Base-by-base conservation (phyloP, 2,797 vertebrate species). In the Limnodromus scolopaceus region DNA sequence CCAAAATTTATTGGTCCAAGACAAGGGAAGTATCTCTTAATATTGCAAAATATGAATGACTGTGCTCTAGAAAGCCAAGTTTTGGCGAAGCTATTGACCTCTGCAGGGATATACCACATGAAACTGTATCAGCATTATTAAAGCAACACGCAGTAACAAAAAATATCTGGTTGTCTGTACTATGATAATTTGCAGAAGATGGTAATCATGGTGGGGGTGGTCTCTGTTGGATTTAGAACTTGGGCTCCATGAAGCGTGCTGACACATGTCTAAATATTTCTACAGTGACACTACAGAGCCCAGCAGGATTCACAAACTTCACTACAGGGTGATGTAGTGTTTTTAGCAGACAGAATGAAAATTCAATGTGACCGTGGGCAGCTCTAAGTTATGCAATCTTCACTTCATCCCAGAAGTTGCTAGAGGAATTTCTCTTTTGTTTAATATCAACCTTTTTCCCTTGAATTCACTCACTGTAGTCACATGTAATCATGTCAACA, bases 371-470 rank as follows among this genome's bases (percentile, higher is more conserved):
- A 83, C 48, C 3, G 3, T 27, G 23, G 43, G 65, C 70, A 92
- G 36, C 54, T 92, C 39, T 76, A 72, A 60, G 13, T 95, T 96
- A 93, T 74, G 38, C 46, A 96, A 76, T 80, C 77, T 90, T 92
- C 66, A 69, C 27, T 89, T 89, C 79, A 71, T 57, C 68, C 39
- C 89, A 84, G 80, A 89, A 93, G 30, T 39, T 92, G 27, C 34
- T 69, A 87, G 55, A 94, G 22, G 49, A 96, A 49, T 92, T 92
- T 96, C 68, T 87, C 63, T 94, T 94, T 93, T 77, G 49, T 79
- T 95, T 92, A 89, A 75, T 76, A 89, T 78, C 90, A 94, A 54
- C 13, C 39, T 48, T 94, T 96, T 90, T 45, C 46, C 68, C 51
- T 71, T 80, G 38, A 65, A 49, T 90, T 92, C 65, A 57, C 22